A percentile compares a stretch with the other conserved stretches of the same genome.
Conservation (phyloP, 2,113 vertebrate species). For the Azemiops feae region DNA sequence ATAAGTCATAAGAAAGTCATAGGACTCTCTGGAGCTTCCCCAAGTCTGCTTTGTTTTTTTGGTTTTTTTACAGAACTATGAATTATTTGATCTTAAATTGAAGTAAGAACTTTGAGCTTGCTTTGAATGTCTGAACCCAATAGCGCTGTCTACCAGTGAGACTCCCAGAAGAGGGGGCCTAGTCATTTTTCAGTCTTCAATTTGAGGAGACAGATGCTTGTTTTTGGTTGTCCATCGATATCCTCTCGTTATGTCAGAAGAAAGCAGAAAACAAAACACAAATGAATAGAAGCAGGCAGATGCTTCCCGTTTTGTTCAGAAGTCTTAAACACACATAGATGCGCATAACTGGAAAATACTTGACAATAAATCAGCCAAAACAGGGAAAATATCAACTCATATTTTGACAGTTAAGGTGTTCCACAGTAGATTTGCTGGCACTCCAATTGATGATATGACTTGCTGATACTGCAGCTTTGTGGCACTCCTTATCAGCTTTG, state of each 20-base stretch:
- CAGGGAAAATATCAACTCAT: neutral
- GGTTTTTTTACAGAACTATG: neutral
- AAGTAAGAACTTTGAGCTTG: neutral
- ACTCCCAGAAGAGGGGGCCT: neutral
- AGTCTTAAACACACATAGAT: neutral
- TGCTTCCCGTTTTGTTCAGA: neutral
- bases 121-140: neutral
- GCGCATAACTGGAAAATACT: neutral
- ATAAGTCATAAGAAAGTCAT: neutral
- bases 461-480: constrained; percentile 51
- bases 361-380: constrained; percentile 38
- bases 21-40: neutral
- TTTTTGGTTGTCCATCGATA: neutral
- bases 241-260: neutral
- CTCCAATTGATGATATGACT: constrained; percentile 40
- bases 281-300: neutral
- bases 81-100: neutral
- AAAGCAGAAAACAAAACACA: neutral
- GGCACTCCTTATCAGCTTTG: constrained; percentile 59
- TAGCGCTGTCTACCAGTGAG: neutral
- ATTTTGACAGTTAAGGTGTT: constrained; percentile 42
- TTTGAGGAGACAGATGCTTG: neutral
- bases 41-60: neutral
- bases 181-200: neutral
- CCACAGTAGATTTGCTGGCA: constrained; percentile 37